Evolutionary conservation across 2,113 vertebrate species (phyloP).

Genomic region (Saccopteryx bilineata): DNA sequence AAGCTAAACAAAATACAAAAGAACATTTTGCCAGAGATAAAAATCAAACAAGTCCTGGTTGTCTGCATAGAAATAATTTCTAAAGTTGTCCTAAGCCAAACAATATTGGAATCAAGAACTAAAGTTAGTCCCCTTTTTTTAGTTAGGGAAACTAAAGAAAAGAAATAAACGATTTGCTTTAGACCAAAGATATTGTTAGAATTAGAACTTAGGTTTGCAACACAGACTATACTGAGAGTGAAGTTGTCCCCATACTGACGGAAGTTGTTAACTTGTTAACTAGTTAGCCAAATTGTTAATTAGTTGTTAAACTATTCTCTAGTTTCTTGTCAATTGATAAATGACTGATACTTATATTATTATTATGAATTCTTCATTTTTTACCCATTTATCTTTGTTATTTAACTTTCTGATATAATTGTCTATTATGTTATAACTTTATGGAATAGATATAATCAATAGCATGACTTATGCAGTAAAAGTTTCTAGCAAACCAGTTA

Average conservation of each 20-base stretch:
- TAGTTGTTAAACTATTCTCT: constrained; percentile 37
- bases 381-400: constrained; percentile 67
- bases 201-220: constrained; percentile 43
- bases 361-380: constrained; percentile 62
- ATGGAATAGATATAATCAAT: constrained; percentile 48
- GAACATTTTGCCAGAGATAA: constrained; percentile 21
- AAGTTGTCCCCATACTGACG: background rate
- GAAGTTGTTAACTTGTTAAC: background rate
- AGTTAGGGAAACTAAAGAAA: constrained; percentile 48
- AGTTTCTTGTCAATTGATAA: constrained; percentile 6
- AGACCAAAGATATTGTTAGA: constrained; percentile 28
- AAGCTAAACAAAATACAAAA: constrained; percentile 35
- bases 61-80: constrained; percentile 54
- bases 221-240: background rate
- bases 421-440: constrained; percentile 44
- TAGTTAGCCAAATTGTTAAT: constrained; percentile 22
- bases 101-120: constrained; percentile 19
- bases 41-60: constrained; percentile 47
- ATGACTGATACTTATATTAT: constrained; percentile 63
- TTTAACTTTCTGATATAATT: constrained; percentile 88
- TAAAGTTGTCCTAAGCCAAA: constrained; percentile 30
- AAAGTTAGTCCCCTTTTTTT: constrained; percentile 28
- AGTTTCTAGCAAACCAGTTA: constrained; percentile 24
- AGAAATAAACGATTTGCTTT: constrained; percentile 47
- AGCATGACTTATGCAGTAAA: background rate